These are phyloP conservation scores for Epinephelus fuscoguttatus DNA, from an alignment of 2,113 vertebrate genomes.

Conservation along the genomic window DNA sequence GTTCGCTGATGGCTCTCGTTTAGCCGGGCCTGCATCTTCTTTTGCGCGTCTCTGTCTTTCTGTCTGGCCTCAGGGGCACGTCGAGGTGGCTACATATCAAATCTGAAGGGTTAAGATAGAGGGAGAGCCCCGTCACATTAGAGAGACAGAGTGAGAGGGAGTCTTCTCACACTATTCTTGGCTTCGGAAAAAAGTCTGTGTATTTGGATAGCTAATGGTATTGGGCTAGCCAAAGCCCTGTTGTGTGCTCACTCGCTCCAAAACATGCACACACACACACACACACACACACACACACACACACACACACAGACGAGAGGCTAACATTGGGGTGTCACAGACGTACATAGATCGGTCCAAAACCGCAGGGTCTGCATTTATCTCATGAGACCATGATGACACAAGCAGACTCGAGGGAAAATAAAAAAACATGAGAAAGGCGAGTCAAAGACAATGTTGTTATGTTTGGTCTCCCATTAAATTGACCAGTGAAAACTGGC, in stretches of 20 bases:
- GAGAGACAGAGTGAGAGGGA: slow-evolving; percentile 59
- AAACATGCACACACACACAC: slow-evolving; percentile 50
- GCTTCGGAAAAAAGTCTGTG: slow-evolving; percentile 74
- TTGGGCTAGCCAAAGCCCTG: slow-evolving; percentile 72
- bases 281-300: slow-evolving; percentile 42
- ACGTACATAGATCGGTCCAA: slow-evolving; percentile 60
- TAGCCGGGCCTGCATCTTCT: slow-evolving; percentile 27
- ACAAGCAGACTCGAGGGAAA: slow-evolving; percentile 54
- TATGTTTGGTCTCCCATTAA: slow-evolving; percentile 65
- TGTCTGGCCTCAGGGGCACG: slow-evolving; percentile 42
- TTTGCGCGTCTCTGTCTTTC: slow-evolving; percentile 32
- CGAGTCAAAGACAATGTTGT: slow-evolving; percentile 55
- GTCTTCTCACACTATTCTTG: slow-evolving; percentile 74
- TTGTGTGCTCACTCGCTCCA: slow-evolving; percentile 69
- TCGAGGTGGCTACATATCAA: slow-evolving; percentile 58
- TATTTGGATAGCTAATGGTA: slow-evolving; percentile 69
- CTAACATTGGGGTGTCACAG: slow-evolving; percentile 60
- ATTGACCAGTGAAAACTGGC: slow-evolving; percentile 64
- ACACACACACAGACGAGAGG: slow-evolving; percentile 44
- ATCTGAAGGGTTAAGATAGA: slow-evolving; percentile 62
- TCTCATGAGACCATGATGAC: slow-evolving; percentile 70
- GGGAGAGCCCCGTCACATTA: slow-evolving; percentile 64
- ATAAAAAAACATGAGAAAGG: slow-evolving; percentile 35
- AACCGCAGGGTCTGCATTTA: slow-evolving; percentile 72
- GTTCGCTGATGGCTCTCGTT: slow-evolving; percentile 56